These are phyloP conservation scores for Nasonia oneida DNA, from an alignment of 2,888 invertebrate species.

Conservation along the genomic window DNA sequence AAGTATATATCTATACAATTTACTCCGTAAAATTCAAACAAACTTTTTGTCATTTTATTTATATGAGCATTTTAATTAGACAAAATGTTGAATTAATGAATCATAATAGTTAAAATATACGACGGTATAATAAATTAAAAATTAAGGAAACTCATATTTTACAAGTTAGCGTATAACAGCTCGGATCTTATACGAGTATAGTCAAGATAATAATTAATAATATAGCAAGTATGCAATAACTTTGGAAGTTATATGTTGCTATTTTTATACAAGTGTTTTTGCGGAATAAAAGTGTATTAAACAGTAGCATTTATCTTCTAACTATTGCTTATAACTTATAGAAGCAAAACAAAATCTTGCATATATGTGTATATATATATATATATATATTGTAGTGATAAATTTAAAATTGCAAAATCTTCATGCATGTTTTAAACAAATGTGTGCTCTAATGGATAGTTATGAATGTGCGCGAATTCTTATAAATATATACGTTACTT, in stretches of 20 bases:
- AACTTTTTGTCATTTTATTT: not conserved
- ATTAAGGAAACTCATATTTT: slow-evolving; percentile 8
- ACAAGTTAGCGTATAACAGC: not conserved
- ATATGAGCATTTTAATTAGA: not conserved
- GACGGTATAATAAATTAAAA: not conserved
- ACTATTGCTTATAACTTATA: not conserved
- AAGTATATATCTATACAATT: not conserved
- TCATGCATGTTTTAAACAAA: slow-evolving; percentile 2
- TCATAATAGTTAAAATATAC: not conserved
- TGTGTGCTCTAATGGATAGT: slow-evolving; percentile 20
- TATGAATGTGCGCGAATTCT: slow-evolving; percentile 20
- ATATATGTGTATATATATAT: not conserved
- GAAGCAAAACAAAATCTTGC: not conserved
- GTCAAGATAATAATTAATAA: not conserved
- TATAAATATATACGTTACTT: slow-evolving; percentile 3
- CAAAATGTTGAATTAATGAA: not conserved
- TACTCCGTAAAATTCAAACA: not conserved
- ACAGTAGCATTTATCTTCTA: not conserved
- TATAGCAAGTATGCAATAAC: slow-evolving; percentile 30
- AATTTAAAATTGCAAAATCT: not conserved
- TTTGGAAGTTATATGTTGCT: slow-evolving; percentile 50
- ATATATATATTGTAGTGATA: not conserved
- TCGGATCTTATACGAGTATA: not conserved
- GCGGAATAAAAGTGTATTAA: slow-evolving; percentile 7
- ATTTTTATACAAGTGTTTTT: slow-evolving; percentile 14